A percentile compares a stretch with the other conserved stretches of the same genome.
These are phyloP conservation scores for Rhyacophila evoluta DNA, from an alignment of 2,888 invertebrate species.

Conservation along the genomic window DNA sequence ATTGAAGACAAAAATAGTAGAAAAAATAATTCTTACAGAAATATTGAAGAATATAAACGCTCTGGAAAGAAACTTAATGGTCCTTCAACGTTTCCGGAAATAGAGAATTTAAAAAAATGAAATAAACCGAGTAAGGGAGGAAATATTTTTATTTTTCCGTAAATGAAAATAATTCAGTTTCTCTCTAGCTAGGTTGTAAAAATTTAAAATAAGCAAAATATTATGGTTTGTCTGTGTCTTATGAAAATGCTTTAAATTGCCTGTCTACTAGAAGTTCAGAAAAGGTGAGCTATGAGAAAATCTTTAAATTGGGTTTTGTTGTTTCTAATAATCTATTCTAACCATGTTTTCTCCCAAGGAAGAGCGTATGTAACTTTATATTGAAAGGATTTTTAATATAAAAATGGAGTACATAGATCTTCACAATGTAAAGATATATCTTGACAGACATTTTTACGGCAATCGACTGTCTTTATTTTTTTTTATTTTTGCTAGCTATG, in stretches of 20 bases:
- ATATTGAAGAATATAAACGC: background rate
- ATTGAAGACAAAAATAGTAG: too few relatives aligned
- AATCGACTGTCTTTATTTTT: too few relatives aligned
- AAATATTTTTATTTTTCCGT: background rate
- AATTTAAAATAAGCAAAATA: background rate
- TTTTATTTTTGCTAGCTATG: too few relatives aligned
- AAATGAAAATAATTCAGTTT: background rate
- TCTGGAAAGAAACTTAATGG: background rate
- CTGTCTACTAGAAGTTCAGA: background rate
- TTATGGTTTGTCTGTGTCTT: background rate
- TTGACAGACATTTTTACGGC: too few relatives aligned
- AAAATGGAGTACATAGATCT: too few relatives aligned
- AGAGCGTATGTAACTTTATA: too few relatives aligned
- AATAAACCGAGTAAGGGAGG: background rate
- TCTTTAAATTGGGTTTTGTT: too few relatives aligned
- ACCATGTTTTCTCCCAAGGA: too few relatives aligned
- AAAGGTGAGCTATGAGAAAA: too few relatives aligned
- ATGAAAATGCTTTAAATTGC: conserved; percentile 23
- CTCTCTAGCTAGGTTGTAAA: background rate
- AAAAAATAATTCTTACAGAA: background rate
- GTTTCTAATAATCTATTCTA: too few relatives aligned
- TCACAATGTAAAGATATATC: too few relatives aligned
- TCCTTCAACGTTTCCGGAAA: background rate
- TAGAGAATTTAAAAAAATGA: background rate
- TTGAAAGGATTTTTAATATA: too few relatives aligned